These are phyloP conservation scores for Pseudomugil tenellus DNA, from an alignment of 2,797 vertebrate species.

Conservation along the genomic window DNA sequence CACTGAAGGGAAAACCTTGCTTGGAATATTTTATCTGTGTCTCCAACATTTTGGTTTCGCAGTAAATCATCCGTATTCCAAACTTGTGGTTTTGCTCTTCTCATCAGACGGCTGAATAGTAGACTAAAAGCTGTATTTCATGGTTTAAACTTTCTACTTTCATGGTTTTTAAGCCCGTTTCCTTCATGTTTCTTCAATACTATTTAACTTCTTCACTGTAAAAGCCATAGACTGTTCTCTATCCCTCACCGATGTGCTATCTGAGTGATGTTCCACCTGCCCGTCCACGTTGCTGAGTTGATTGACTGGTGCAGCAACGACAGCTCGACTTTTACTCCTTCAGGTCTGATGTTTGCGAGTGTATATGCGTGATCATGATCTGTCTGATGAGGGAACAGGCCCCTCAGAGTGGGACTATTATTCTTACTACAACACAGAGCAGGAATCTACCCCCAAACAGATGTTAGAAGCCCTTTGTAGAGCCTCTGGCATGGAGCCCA, in stretches of 20 bases:
- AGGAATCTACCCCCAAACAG: constrained; percentile 92
- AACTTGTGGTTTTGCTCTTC: constrained; percentile 68
- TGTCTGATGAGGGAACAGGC: constrained; percentile 78
- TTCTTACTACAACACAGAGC: constrained; percentile 85
- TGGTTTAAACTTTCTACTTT: constrained; percentile 27
- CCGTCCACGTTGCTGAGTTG: constrained; percentile 43
- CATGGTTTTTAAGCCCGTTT: neutral
- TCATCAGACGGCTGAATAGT: constrained; percentile 57
- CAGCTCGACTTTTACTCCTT: constrained; percentile 49
- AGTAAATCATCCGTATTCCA: constrained; percentile 67
- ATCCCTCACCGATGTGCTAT: constrained; percentile 11
- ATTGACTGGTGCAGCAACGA: constrained; percentile 45
- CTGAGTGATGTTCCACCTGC: constrained; percentile 63
- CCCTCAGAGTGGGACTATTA: constrained; percentile 80
- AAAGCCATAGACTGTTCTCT: constrained; percentile 7
- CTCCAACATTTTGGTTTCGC: constrained; percentile 61
- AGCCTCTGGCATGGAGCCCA: constrained; percentile 87
- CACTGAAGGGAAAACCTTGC: constrained; percentile 48
- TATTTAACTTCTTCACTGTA: neutral
- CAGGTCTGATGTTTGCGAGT: constrained; percentile 66
- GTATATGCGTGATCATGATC: constrained; percentile 81
- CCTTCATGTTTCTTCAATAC: neutral
- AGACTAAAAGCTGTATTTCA: constrained; percentile 33
- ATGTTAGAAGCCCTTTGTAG: constrained; percentile 93
- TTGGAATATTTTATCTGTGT: constrained; percentile 54